Evolutionary conservation across 23 tunicate species (phyloP), one percentile per base, ranked within the genome.

Genomic region (Trididemnum clinides): DNA sequence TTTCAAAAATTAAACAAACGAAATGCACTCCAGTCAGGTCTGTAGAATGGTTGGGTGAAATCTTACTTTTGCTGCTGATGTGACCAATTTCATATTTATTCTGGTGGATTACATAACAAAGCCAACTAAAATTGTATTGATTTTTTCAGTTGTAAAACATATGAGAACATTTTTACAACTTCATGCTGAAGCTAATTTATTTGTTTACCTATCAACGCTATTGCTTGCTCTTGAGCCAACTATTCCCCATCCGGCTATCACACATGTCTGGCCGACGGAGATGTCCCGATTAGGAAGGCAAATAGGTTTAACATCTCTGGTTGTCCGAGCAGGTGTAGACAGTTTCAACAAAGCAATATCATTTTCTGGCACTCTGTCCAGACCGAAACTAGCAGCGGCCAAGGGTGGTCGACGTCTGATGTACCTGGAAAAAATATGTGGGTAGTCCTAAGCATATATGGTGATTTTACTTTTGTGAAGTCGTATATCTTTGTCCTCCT

Each of bases 231-330:
- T 59, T 12, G 23, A 4, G 33, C 84, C 94, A 2, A 28, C 25
- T 7, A 39, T 75, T 1, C 96, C 96, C 96, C 96, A 91, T 19
- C 96, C 96, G 31, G 96, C 96, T 1, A 91, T 82, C 27, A 86
- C 90, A 39, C 96, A 91, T 18, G 59, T 35, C 19, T 82, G 77
- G 31, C 96, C 96, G 29, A 81, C 90, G 1, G 32, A 31, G 28
- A 54, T 88, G 44, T 86, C 96, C 28, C 71, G 21, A 1, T 25
- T 50, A 0, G 96, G 96, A 29, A 91, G 59, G 65, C 96, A 91
- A 10, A 91, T 64, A 0, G 90, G 96, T 33, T 64, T 64, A 0
- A 91, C 88, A 7, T 32, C 38, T 0, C 59, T 20, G 1, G 70
- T 62, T 28, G 75, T 51, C 7, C 75, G 35, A 28, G 69, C 88